Evolutionary conservation across 2,797 vertebrate genomes (phyloP).

Genomic region (Sylvilagus floridanus): DNA sequence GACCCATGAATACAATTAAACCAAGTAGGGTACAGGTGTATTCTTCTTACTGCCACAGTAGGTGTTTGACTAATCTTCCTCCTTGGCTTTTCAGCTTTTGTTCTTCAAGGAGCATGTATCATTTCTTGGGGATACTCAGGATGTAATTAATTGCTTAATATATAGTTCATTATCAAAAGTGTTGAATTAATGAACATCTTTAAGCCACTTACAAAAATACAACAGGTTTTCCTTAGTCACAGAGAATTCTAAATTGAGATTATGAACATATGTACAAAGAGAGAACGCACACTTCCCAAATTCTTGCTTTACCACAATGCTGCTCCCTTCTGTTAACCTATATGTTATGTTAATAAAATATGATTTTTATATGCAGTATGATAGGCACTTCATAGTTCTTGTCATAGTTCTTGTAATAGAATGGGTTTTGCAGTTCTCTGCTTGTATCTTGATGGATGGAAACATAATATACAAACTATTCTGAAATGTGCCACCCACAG

Average conservation of each 20-base stretch:
- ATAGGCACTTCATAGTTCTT: conserved; percentile 10
- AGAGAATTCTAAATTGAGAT: neutral
- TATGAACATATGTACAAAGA: neutral
- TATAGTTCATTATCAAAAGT: neutral
- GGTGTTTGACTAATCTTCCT: neutral
- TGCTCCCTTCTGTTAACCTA: neutral
- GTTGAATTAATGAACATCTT: neutral
- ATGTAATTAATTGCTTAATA: neutral
- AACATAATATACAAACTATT: conserved; percentile 57
- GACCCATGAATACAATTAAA: neutral
- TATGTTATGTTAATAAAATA: conserved; percentile 27
- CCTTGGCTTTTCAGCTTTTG: neutral
- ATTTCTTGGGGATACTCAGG: neutral
- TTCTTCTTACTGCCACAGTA: neutral
- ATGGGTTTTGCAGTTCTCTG: conserved; percentile 36
- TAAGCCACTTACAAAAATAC: neutral
- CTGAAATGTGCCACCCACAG: conserved; percentile 29
- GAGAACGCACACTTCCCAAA: neutral
- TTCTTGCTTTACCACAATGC: neutral
- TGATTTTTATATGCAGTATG: conserved; percentile 39
- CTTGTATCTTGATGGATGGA: conserved; percentile 65
- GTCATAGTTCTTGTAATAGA: conserved; percentile 6
- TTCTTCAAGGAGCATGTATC: neutral
- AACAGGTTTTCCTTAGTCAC: neutral
- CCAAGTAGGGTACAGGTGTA: neutral